Percentiles rank a stretch among this genome's conserved stretches.
Conservation (phyloP, 2,797 vertebrate species). For the Argentina silus region DNA sequence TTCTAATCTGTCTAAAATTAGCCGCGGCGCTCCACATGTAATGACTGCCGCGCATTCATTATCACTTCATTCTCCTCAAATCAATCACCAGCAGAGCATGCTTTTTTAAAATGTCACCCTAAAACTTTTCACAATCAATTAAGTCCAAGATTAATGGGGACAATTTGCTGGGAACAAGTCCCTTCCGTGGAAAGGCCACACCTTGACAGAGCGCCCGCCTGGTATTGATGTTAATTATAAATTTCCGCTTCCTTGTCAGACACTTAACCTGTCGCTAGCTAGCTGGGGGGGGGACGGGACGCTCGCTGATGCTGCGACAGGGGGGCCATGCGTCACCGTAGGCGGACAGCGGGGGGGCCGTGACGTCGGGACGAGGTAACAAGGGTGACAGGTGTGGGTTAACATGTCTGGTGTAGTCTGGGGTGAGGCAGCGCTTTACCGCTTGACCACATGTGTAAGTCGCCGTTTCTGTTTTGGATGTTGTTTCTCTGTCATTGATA, state of each 20-base stretch:
- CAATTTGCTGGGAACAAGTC: conserved; percentile 81
- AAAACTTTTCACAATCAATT: conserved; percentile 87
- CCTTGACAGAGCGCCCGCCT: conserved; percentile 65
- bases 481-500: background rate
- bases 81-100: conserved; percentile 78
- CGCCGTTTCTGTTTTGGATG: background rate
- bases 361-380: too few species aligned
- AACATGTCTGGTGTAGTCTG: too few species aligned
- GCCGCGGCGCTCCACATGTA: conserved; percentile 73
- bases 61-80: conserved; percentile 75
- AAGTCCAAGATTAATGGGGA: conserved; percentile 83
- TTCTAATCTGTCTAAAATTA: conserved; percentile 81
- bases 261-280: conserved; percentile 62
- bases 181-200: conserved; percentile 69
- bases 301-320: background rate
- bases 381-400: too few species aligned
- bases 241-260: conserved; percentile 68
- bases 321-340: background rate
- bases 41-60: conserved; percentile 83
- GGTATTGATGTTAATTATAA: conserved; percentile 70
- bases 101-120: conserved; percentile 84
- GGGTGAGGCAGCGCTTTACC: too few species aligned
- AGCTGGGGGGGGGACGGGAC: conserved; percentile 27
- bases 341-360: too few species aligned
- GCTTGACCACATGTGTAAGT: background rate